These are phyloP conservation scores for Euphysa ruthae DNA, from an alignment of 30 jellyfish, hydroid and myxozoan genomes.

Conservation along the genomic window DNA sequence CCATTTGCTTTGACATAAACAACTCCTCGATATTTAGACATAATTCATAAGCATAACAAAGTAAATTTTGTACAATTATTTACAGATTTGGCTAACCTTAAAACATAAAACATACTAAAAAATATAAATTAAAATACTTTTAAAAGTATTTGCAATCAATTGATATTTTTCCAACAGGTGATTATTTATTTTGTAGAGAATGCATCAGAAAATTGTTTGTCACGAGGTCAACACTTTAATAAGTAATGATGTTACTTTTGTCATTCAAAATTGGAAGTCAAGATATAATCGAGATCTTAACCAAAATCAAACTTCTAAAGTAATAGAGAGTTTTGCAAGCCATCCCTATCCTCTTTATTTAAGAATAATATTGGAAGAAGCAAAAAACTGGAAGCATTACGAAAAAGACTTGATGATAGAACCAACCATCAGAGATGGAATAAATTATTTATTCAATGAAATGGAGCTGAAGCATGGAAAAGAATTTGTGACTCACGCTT, in stretches of 20 bases:
- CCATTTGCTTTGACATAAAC: too few species aligned
- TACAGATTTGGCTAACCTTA: too few species aligned
- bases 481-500: conserved; percentile 8
- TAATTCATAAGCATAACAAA: too few species aligned
- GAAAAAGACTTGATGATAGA: background rate
- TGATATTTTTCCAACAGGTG: too few species aligned
- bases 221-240: background rate
- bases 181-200: too few species aligned
- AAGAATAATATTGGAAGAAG: conserved; percentile 31
- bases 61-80: too few species aligned
- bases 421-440: background rate
- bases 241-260: background rate
- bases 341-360: conserved; percentile 5
- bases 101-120: too few species aligned
- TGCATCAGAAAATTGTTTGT: background rate
- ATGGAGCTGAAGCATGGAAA: conserved; percentile 1
- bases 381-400: conserved; percentile 24
- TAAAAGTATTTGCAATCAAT: too few species aligned
- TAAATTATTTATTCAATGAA: background rate
- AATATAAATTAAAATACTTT: too few species aligned
- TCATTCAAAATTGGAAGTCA: background rate
- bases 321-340: background rate
- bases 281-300: background rate
- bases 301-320: background rate
- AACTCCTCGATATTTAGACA: too few species aligned